phyloP scores from a whole-genome alignment of 2,113 vertebrate genomes.

The Colinus virginianus region DNA sequence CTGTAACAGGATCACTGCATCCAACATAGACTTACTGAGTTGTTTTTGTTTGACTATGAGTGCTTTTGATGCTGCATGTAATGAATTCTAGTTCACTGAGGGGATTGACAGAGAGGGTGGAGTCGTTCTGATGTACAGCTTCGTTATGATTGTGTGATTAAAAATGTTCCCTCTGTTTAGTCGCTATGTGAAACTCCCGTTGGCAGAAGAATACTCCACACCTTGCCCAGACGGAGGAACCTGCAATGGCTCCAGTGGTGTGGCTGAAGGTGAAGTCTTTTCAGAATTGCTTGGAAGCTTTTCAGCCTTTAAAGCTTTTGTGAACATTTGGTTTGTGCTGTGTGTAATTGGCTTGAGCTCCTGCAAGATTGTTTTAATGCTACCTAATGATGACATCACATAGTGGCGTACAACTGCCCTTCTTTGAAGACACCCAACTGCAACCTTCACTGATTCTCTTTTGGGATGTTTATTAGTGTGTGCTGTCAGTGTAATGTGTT shows the following conservation, averaged over 20 bases:
- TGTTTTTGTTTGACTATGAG: background rate
- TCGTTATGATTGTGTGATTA: background rate
- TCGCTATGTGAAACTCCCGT: constrained; percentile 88
- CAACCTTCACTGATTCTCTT: background rate
- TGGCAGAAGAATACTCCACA: constrained; percentile 73
- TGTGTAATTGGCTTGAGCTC: background rate
- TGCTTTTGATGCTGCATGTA: background rate
- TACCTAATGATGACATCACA: accelerated
- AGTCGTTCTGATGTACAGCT: background rate
- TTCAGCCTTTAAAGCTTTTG: background rate
- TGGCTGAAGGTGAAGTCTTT: constrained; percentile 83
- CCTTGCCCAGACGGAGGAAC: constrained; percentile 77
- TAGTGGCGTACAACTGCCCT: background rate
- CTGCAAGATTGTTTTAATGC: background rate
- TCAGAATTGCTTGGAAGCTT: background rate
- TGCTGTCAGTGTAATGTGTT: background rate
- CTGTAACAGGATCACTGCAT: background rate
- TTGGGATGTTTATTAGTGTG: background rate
- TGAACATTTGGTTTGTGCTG: background rate
- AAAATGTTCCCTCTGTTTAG: constrained; percentile 69
- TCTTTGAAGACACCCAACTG: background rate
- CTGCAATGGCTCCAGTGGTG: constrained; percentile 85
- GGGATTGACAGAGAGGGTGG: background rate
- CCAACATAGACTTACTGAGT: background rate
- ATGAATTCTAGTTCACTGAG: background rate